Conservation (phyloP, 2,113 vertebrate species). For the Heterotis niloticus region DNA sequence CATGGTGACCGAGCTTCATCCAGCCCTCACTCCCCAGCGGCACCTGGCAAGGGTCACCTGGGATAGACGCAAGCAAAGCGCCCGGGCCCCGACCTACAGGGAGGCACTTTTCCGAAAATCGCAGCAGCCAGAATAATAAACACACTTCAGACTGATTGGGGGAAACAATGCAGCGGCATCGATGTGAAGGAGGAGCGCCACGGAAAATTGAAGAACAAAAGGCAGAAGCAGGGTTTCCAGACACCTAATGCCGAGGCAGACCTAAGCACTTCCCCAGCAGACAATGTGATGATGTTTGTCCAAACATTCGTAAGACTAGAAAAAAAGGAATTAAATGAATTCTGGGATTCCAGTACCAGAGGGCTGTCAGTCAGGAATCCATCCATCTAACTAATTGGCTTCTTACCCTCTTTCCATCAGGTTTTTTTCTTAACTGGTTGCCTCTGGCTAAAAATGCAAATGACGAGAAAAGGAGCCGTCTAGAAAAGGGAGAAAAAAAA, state of each 20-base stretch:
- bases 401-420: conserved; percentile 99
- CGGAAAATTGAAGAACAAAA: conserved; percentile 21
- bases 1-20: neutral
- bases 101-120: neutral
- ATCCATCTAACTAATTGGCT: conserved; percentile 99
- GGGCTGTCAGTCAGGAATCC: conserved; percentile 99
- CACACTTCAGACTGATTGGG: conserved; percentile 9
- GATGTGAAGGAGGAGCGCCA: conserved; percentile 6
- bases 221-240: conserved; percentile 3
- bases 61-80: neutral
- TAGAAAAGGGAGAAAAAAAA: conserved; percentile 47
- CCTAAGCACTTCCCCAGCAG: conserved; percentile 17
- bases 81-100: conserved; percentile 12
- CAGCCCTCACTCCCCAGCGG: neutral
- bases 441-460: conserved; percentile 99
- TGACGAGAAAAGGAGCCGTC: conserved; percentile 82
- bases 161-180: conserved; percentile 3
- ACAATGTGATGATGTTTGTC: conserved; percentile 36
- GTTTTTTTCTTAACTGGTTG: conserved; percentile 98
- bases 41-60: neutral
- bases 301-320: conserved; percentile 37
- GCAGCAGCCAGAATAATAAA: conserved; percentile 1
- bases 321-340: conserved; percentile 75
- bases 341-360: conserved; percentile 87
- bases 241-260: conserved; percentile 20